A percentile compares a stretch with the other conserved stretches of the same genome.
phyloP scores from a whole-genome alignment of 2,113 vertebrate genomes.

The Barbus barbus region DNA sequence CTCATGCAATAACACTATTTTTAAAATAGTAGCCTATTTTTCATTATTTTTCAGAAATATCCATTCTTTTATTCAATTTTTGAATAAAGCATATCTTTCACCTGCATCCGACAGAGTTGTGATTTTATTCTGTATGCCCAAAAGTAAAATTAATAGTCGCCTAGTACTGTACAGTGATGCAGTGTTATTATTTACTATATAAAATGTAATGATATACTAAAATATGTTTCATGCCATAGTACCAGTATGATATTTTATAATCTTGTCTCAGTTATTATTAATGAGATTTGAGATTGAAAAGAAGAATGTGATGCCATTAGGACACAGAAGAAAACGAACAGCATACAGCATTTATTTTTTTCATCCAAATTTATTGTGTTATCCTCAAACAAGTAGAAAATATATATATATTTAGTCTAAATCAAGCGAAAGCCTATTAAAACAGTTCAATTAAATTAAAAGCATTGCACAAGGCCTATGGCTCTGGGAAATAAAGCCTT shows the following conservation, averaged over 20 bases:
- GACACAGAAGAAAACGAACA: neutral
- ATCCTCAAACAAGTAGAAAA: constrained; percentile 78
- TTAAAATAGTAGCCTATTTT: too few relatives aligned
- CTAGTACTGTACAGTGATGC: neutral
- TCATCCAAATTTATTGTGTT: constrained; percentile 72
- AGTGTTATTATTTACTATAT: neutral
- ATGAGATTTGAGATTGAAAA: neutral
- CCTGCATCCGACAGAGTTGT: too few relatives aligned
- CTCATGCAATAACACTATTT: too few relatives aligned
- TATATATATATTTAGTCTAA: constrained; percentile 71
- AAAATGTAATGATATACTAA: neutral
- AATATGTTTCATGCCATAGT: neutral
- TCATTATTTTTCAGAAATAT: too few relatives aligned
- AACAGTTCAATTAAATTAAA: constrained; percentile 68
- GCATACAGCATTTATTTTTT: constrained; percentile 41
- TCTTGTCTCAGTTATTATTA: neutral
- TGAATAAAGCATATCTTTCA: too few relatives aligned
- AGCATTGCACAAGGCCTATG: constrained; percentile 68
- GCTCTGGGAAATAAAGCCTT: constrained; percentile 64
- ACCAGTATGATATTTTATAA: neutral
- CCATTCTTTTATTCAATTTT: too few relatives aligned
- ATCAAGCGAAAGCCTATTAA: constrained; percentile 67
- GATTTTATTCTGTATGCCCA: too few relatives aligned
- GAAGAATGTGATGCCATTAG: neutral
- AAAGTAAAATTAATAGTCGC: too few relatives aligned